Conservation (phyloP, 2,113 vertebrate species). For the Paratilapia polleni region DNA sequence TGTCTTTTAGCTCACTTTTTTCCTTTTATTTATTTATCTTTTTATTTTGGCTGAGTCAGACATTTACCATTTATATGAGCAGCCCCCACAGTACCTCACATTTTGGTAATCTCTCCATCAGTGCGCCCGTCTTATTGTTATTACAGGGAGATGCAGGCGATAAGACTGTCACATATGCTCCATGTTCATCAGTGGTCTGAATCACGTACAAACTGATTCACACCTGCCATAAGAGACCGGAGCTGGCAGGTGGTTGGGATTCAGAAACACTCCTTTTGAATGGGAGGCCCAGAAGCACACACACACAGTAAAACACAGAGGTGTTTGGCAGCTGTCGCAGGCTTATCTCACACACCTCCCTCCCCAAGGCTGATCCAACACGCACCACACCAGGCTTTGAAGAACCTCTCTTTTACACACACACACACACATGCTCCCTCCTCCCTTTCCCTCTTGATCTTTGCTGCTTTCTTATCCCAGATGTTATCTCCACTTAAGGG, state of each 20-base stretch:
- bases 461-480: constrained; percentile 67
- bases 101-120: constrained; percentile 65
- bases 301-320: constrained; percentile 52
- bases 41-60: not conserved
- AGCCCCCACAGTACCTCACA: constrained; percentile 20
- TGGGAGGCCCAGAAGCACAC: constrained; percentile 41
- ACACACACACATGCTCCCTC: constrained; percentile 27
- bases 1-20: not conserved
- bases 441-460: constrained; percentile 43
- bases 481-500: constrained; percentile 74
- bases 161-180: constrained; percentile 67
- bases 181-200: constrained; percentile 46
- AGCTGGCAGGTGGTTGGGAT: constrained; percentile 71
- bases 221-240: constrained; percentile 66
- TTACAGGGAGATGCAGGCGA: constrained; percentile 58
- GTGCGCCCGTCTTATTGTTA: constrained; percentile 39
- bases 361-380: constrained; percentile 63
- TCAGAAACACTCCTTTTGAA: constrained; percentile 58
- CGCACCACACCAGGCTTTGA: constrained; percentile 53
- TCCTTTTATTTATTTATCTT: not conserved
- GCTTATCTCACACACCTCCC: constrained; percentile 73
- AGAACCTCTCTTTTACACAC: constrained; percentile 24
- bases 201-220: constrained; percentile 58
- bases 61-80: not conserved
- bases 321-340: constrained; percentile 79